Evolutionary conservation across 2,113 vertebrate genomes (phyloP), one percentile per base, ranked within the genome.

Genomic region (Polypterus senegalus): DNA sequence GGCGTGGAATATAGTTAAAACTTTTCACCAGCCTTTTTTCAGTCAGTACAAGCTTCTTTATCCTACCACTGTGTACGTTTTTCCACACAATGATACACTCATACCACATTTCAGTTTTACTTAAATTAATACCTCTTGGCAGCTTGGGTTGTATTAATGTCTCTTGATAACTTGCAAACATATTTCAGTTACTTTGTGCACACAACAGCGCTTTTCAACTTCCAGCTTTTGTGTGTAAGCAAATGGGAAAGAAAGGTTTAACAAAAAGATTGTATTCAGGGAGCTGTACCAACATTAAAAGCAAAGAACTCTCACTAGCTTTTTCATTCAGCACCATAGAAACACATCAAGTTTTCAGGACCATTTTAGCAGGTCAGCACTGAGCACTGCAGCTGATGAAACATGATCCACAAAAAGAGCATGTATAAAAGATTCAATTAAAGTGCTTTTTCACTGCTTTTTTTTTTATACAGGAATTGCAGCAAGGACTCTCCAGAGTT

Each of bases 241-340:
- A 27, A 27, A 27, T 27, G 27, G 27, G 27, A 27, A 27, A 27
- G 27, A 27, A 27, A 27, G 27, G 27, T 27, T 27, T 27, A 54
- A 65, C 55, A 71, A 59, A 66, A 53, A 71, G 55, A 66, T 60
- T 65, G 66, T 63, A 65, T 68, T 66, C 58, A 58, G 68, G 70
- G 62, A 72, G 51, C 67, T 63, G 62, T 70, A 64, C 48, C 60
- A 56, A 61, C 70, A 72, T 43, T 58, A 64, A 58, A 46, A 67
- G 3, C 10, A 49, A 74, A 76, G 67, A 11, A 63, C 59, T 63
- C 65, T 46, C 1, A 63, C 63, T 74, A 43, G 9, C 69, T 69
- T 44, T 48, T 47, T 27, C 27, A 27, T 27, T 27, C 27, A 27
- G 27, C 27, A 27, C 27, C 27, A 27, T 27, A 27, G 51, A 52